Conservation (phyloP, 2,888 invertebrate species). For the Octodonta nipae region DNA sequence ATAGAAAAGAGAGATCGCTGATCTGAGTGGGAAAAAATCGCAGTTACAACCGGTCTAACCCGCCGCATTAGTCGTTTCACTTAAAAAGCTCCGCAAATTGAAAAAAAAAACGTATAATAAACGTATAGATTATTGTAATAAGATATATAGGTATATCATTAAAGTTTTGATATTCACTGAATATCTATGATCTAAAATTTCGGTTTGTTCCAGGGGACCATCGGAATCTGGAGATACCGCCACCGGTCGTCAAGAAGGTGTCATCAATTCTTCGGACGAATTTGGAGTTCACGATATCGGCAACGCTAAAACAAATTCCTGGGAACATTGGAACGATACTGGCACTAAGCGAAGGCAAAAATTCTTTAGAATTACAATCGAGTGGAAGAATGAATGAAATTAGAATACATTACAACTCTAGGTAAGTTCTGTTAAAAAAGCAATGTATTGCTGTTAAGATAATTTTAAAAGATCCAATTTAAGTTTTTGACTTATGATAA, state of each 20-base stretch:
- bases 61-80: no score
- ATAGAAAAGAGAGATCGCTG: no score
- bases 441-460: background rate
- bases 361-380: slow-evolving; percentile 81
- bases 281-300: slow-evolving; percentile 69
- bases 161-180: no score
- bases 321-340: slow-evolving; percentile 72
- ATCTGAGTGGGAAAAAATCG: no score
- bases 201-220: slow-evolving; percentile 58
- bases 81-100: no score
- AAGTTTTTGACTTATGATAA: background rate
- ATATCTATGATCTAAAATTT: no score
- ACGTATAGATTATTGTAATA: no score
- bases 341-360: slow-evolving; percentile 68
- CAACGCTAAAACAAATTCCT: slow-evolving; percentile 63
- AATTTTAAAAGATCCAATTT: background rate
- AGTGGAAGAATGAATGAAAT: slow-evolving; percentile 78
- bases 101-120: no score
- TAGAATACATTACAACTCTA: slow-evolving; percentile 62
- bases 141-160: no score
- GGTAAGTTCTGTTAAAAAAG: no score
- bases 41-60: no score
- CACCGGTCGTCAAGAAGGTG: slow-evolving; percentile 52
- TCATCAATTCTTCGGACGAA: slow-evolving; percentile 55
- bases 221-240: slow-evolving; percentile 58